Percentiles rank a stretch among this genome's conserved stretches.
Evolutionary conservation across 2,113 vertebrate genomes (phyloP).

Genomic region (Pelmatolapia mariae): DNA sequence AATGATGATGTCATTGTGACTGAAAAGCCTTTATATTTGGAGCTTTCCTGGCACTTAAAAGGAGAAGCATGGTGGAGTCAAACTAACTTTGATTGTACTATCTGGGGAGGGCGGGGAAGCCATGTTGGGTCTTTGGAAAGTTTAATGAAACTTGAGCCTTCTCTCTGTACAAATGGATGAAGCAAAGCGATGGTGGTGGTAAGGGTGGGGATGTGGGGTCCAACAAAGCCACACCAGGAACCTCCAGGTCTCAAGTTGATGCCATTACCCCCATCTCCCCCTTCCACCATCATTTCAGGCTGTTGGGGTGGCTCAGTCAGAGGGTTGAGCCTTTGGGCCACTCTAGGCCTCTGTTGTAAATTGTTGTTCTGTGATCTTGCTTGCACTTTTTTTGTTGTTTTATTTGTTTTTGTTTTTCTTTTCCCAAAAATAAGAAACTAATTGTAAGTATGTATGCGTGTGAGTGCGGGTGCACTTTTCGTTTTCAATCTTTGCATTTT

Average conservation of each 20-base stretch:
- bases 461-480: slow-evolving; percentile 34
- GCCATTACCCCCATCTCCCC: neutral
- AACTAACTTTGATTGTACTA: slow-evolving; percentile 54
- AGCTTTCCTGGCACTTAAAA: slow-evolving; percentile 35
- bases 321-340: slow-evolving; percentile 17
- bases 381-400: slow-evolving; percentile 53
- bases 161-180: slow-evolving; percentile 34
- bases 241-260: neutral
- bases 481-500: slow-evolving; percentile 23
- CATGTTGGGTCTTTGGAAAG: slow-evolving; percentile 5
- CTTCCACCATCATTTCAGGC: neutral
- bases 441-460: slow-evolving; percentile 42
- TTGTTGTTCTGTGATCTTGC: slow-evolving; percentile 73
- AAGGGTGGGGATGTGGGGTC: neutral
- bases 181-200: neutral
- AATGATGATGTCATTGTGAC: slow-evolving; percentile 19
- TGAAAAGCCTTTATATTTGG: slow-evolving; percentile 31
- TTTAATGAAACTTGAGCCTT: slow-evolving; percentile 16
- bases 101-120: slow-evolving; percentile 16
- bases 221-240: neutral
- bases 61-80: slow-evolving; percentile 48
- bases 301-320: neutral
- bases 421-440: slow-evolving; percentile 46
- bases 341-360: slow-evolving; percentile 59
- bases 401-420: neutral